Percentiles rank a stretch among this genome's conserved stretches.
phyloP scores from a whole-genome alignment of 2,113 vertebrate species.

The Alaudala cheleensis region DNA sequence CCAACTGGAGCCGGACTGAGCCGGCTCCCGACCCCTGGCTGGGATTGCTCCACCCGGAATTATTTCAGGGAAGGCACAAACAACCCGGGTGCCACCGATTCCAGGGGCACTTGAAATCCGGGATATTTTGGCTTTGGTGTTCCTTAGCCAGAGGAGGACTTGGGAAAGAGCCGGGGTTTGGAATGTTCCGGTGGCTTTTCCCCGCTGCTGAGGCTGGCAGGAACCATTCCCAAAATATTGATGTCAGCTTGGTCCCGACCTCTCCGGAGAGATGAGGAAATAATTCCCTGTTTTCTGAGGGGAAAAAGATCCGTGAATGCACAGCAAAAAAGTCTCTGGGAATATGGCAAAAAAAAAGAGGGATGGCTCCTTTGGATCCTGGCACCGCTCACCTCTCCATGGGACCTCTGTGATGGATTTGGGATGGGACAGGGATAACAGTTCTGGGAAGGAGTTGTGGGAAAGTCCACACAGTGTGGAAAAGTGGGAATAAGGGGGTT shows the following conservation, averaged over 20 bases:
- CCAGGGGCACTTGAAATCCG: not conserved
- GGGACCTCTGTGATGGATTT: not conserved
- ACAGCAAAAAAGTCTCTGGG: not conserved
- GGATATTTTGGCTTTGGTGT: not conserved
- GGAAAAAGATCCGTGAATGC: not conserved
- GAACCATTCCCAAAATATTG: not conserved
- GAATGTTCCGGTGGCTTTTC: not conserved
- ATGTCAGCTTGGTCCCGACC: not conserved
- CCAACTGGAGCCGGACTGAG: not conserved
- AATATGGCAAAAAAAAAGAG: no score
- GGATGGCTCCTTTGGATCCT: not conserved
- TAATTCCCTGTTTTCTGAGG: not conserved
- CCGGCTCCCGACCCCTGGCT: accelerated
- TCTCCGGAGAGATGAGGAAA: not conserved
- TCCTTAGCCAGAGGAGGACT: not conserved
- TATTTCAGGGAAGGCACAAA: not conserved
- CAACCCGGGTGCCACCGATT: not conserved
- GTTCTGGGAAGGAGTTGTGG: accelerated
- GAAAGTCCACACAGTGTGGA: not conserved
- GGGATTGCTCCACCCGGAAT: not conserved
- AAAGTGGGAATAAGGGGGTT: not conserved
- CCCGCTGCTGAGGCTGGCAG: not conserved
- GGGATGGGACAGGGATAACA: not conserved
- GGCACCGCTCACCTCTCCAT: not conserved
- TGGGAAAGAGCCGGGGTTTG: not conserved